phyloP scores from a whole-genome alignment of 2,797 vertebrate species.

The Emydoidea blandingii region DNA sequence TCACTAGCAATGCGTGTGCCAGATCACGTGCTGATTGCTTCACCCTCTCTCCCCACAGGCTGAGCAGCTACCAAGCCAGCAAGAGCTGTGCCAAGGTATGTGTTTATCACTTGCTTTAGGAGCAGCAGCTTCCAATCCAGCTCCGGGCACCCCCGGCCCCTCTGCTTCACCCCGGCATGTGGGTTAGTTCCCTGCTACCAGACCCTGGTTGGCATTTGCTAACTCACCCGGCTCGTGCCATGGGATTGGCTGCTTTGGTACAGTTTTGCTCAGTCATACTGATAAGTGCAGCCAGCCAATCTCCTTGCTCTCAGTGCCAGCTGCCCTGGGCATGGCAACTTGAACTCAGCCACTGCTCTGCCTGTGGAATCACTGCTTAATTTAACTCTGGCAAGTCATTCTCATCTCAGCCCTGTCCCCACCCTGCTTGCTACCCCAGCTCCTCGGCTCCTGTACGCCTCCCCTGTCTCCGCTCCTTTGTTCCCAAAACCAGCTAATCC shows the following conservation, averaged over 20 bases:
- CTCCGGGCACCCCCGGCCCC: background rate
- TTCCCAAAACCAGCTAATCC: background rate
- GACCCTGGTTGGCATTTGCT: background rate
- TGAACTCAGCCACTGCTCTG: background rate
- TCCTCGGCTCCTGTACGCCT: background rate
- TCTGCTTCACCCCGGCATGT: background rate
- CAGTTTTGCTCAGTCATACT: background rate
- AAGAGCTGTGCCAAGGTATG: background rate
- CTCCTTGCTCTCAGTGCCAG: background rate
- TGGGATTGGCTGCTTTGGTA: background rate
- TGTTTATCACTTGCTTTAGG: background rate
- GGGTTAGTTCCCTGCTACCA: background rate
- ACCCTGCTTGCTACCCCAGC: background rate
- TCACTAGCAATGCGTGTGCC: background rate
- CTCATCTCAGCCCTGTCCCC: background rate
- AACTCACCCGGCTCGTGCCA: background rate
- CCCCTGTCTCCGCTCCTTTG: background rate
- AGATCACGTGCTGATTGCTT: background rate
- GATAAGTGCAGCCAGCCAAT: background rate
- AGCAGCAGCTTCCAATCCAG: background rate
- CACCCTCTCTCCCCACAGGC: background rate
- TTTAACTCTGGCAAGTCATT: background rate
- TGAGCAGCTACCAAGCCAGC: background rate
- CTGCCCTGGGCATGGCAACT: background rate
- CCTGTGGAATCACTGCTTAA: background rate